Evolutionary conservation across 1,140 invertebrate species (phyloP).

Genomic region (Papilio polytes): DNA sequence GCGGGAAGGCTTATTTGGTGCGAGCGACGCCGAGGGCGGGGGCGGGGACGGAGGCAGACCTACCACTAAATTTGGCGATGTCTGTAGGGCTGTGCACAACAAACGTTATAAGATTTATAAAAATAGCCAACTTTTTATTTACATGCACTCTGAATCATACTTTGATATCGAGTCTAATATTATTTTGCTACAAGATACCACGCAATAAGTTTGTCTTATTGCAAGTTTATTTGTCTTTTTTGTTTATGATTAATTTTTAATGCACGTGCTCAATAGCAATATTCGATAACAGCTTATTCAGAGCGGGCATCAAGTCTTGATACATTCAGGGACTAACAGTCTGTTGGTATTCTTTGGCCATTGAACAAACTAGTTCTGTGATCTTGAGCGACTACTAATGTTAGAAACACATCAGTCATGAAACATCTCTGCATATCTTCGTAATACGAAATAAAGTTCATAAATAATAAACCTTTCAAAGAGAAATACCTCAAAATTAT

Average conservation of each 20-base stretch:
- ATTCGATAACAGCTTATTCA: too few relatives aligned
- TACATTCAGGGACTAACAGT: too few relatives aligned
- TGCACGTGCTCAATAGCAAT: too few relatives aligned
- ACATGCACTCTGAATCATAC: neutral
- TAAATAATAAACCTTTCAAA: too few relatives aligned
- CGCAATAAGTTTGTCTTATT: neutral
- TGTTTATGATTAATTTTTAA: neutral
- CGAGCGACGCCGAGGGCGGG: slow-evolving; percentile 51
- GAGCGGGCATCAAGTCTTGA: too few relatives aligned
- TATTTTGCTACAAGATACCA: neutral
- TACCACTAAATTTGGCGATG: slow-evolving; percentile 34
- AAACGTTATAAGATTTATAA: neutral
- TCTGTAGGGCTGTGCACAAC: slow-evolving; percentile 5
- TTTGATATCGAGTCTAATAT: neutral
- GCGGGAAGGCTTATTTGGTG: slow-evolving; percentile 75
- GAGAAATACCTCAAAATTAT: too few relatives aligned
- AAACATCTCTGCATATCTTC: too few relatives aligned
- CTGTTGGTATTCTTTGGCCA: too few relatives aligned
- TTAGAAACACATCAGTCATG: too few relatives aligned
- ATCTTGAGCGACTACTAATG: too few relatives aligned
- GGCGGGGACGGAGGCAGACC: slow-evolving; percentile 37
- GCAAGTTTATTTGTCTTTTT: neutral
- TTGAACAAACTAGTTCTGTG: too few relatives aligned
- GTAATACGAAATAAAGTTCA: too few relatives aligned
- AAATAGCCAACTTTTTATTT: neutral